Evolutionary conservation across 35 echinoderm and acorn worm species (phyloP).

Genomic region (Strongylocentrotus purpuratus): DNA sequence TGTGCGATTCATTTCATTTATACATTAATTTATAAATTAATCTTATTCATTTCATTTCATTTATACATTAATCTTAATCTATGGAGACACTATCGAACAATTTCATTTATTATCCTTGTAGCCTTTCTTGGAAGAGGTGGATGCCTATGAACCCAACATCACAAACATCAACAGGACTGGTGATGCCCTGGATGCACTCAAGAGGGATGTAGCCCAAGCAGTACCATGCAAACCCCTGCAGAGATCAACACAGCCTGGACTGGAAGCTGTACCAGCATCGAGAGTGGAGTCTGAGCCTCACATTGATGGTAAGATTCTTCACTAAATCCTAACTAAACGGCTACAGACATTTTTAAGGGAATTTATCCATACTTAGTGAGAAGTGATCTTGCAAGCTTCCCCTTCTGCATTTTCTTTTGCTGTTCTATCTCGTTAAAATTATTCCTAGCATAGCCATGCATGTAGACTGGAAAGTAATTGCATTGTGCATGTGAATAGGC

Average conservation of each 20-base stretch:
- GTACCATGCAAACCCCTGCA: constrained; percentile 70
- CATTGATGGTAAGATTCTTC: constrained; percentile 53
- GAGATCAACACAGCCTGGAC: constrained; percentile 70
- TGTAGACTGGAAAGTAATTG: too few relatives aligned
- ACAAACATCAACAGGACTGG: constrained; percentile 66
- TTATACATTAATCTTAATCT: too few relatives aligned
- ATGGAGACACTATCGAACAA: too few relatives aligned
- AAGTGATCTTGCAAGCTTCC: background rate
- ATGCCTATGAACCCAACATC: constrained; percentile 82
- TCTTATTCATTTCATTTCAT: too few relatives aligned
- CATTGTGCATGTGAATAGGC: too few relatives aligned
- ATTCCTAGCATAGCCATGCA: too few relatives aligned
- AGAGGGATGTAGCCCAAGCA: constrained; percentile 68
- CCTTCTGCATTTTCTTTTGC: background rate
- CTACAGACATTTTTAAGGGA: too few relatives aligned
- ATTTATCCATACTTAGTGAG: background rate
- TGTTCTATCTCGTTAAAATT: too few relatives aligned
- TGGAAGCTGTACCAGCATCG: constrained; percentile 74
- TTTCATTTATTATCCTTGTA: constrained; percentile 5
- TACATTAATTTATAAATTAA: too few relatives aligned
- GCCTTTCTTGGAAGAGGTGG: constrained; percentile 84
- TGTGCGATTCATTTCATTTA: too few relatives aligned
- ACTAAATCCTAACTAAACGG: background rate
- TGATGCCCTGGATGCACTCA: constrained; percentile 66
- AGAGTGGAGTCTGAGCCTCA: constrained; percentile 58